These are phyloP conservation scores for Lutraria rhynchaena DNA, from an alignment of 1,140 invertebrate genomes.

Conservation along the genomic window DNA sequence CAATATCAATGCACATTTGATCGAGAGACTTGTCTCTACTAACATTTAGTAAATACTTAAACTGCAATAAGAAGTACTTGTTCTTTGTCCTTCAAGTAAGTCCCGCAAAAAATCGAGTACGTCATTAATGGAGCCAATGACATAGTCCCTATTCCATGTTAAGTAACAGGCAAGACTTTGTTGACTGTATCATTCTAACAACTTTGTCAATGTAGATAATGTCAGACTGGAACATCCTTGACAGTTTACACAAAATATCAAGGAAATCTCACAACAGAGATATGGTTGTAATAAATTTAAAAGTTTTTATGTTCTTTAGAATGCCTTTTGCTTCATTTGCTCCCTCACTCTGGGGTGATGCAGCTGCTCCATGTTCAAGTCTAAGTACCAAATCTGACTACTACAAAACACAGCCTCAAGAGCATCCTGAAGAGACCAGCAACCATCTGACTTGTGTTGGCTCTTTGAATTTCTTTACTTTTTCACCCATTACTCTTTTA, in stretches of 20 bases:
- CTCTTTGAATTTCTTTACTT: neutral
- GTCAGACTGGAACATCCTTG: constrained; percentile 6
- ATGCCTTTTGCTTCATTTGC: neutral
- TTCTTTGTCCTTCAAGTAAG: constrained; percentile 18
- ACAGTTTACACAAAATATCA: neutral
- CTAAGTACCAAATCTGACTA: neutral
- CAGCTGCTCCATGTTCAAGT: constrained; percentile 3
- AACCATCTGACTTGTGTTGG: constrained; percentile 17
- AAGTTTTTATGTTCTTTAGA: neutral
- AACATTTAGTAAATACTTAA: constrained; percentile 48
- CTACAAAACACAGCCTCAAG: neutral
- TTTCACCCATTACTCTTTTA: neutral
- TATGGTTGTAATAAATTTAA: constrained; percentile 17
- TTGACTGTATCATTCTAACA: neutral
- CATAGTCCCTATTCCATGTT: constrained; percentile 22
- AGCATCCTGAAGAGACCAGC: constrained; percentile 5
- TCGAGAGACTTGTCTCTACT: constrained; percentile 20
- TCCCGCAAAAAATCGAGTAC: constrained; percentile 10
- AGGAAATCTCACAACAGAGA: constrained; percentile 7
- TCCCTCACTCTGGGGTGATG: neutral
- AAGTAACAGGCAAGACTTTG: constrained; percentile 4
- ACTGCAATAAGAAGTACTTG: constrained; percentile 15
- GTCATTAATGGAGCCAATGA: constrained; percentile 7
- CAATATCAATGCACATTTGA: constrained; percentile 19
- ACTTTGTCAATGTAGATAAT: no score